phyloP scores from a whole-genome alignment of 2,888 invertebrate species.

The Ochlodes sylvanus region DNA sequence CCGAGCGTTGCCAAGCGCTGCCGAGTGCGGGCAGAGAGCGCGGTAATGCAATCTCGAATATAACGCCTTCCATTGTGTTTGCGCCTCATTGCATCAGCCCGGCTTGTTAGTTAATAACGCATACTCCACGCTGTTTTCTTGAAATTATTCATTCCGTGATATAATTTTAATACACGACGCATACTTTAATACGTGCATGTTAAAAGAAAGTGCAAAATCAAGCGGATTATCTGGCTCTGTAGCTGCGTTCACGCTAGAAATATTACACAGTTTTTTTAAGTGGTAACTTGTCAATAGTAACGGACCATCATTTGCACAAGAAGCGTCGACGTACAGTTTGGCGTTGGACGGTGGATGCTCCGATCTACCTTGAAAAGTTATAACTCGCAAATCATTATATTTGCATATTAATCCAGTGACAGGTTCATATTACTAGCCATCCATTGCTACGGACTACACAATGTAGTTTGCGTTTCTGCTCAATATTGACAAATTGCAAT shows the following conservation, averaged over 20 bases:
- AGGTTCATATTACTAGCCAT: not conserved
- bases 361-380: too few species aligned
- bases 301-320: too few species aligned
- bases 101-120: not conserved
- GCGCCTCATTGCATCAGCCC: not conserved
- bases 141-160: not conserved
- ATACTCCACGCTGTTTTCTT: not conserved
- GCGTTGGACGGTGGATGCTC: too few species aligned
- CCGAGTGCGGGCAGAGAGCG: not conserved
- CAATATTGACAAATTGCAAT: not conserved
- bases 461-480: not conserved
- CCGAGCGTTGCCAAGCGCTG: not conserved
- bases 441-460: too few species aligned
- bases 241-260: too few species aligned
- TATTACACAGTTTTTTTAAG: too few species aligned
- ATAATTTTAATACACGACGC: not conserved
- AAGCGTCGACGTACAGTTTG: too few species aligned
- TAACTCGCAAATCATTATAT: too few species aligned
- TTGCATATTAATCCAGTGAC: not conserved
- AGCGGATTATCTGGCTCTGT: not conserved
- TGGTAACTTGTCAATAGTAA: too few species aligned
- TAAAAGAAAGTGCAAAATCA: too few species aligned
- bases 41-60: constrained; percentile 5
- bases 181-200: not conserved
- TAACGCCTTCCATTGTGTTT: constrained; percentile 1